Evolutionary conservation across 2,113 vertebrate genomes (phyloP).

Genomic region (Corythornis vintsioides): DNA sequence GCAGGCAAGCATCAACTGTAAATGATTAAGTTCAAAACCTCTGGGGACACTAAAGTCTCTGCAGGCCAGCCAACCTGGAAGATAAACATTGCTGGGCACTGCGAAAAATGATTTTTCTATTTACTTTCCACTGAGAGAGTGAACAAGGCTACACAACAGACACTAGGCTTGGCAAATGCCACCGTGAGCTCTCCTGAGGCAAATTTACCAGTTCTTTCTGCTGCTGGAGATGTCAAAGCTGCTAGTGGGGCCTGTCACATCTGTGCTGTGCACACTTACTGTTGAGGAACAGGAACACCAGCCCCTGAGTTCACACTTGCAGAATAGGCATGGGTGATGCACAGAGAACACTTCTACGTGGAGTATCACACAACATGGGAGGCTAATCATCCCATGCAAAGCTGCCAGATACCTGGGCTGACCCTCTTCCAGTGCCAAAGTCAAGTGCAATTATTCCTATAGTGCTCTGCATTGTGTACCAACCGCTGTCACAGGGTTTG

Average conservation of each 20-base stretch:
- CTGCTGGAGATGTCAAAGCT: neutral
- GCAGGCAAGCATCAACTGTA: slow-evolving; percentile 56
- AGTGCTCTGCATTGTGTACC: neutral
- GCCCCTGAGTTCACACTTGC: neutral
- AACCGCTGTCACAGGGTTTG: neutral
- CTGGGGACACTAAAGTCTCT: slow-evolving; percentile 58
- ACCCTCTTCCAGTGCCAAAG: neutral
- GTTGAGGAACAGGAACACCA: neutral
- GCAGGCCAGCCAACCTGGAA: slow-evolving; percentile 49
- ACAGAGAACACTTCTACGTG: neutral
- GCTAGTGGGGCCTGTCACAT: neutral
- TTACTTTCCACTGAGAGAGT: slow-evolving; percentile 36
- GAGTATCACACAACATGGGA: neutral
- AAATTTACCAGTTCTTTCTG: neutral
- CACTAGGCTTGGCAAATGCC: neutral
- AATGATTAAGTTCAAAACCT: slow-evolving; percentile 64
- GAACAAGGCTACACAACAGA: neutral
- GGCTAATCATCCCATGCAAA: neutral
- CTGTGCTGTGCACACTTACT: neutral
- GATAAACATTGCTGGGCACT: slow-evolving; percentile 49
- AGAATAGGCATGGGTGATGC: neutral
- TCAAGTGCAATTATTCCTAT: fast-evolving
- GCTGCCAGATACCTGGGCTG: neutral
- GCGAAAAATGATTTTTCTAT: slow-evolving; percentile 46
- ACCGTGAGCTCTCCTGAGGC: neutral